Evolutionary conservation across 2,113 vertebrate species (phyloP), one percentile per base, ranked within the genome.

Genomic region (Helogale parvula): DNA sequence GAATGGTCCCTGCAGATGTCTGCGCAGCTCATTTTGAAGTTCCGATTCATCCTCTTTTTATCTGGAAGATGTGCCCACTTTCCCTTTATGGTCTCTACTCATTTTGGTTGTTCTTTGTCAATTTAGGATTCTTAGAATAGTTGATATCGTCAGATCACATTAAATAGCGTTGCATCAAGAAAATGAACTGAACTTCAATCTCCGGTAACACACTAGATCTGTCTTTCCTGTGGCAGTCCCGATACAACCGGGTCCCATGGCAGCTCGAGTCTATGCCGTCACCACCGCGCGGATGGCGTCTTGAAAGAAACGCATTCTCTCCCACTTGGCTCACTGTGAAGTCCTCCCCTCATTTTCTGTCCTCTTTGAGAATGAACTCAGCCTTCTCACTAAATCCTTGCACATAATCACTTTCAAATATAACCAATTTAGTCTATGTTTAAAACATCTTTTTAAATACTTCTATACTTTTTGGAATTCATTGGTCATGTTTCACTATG

Each of bases 391-490:
- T 9, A 15, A 1, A 21, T 10, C 21, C 17, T 86, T 35, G 45
- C 25, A 52, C 16, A 25, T 0, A 35, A 16, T 27, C 25, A 29
- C 23, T 72, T 85, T 57, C 65, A 76, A 97, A 77, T 54, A 88
- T 27, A 85, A 31, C 19, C 33, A 33, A 82, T 52, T 81, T 74
- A 47, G 35, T 81, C 69, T 95, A 47, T 79, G 35, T 41, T 71
- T 90, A 84, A 96, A 93, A 77, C 47, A 60, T 2, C 35, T 33
- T 74, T 45, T 80, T 92, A n/a, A 63, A 65, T 82, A 33, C 17
- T 17, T 47, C 38, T 13, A 52, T 74, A 76, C 90, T 89, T 89
- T 89, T 74, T 92, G n/a, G 52, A 65, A 72, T 83, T 94, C 68
- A 50, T 63, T 60, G 38, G 5, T n/a, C 25, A 74, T 50, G 50